These are phyloP conservation scores for Drosophila maculinotata DNA, from an alignment of 2,888 invertebrate genomes.

Conservation along the genomic window DNA sequence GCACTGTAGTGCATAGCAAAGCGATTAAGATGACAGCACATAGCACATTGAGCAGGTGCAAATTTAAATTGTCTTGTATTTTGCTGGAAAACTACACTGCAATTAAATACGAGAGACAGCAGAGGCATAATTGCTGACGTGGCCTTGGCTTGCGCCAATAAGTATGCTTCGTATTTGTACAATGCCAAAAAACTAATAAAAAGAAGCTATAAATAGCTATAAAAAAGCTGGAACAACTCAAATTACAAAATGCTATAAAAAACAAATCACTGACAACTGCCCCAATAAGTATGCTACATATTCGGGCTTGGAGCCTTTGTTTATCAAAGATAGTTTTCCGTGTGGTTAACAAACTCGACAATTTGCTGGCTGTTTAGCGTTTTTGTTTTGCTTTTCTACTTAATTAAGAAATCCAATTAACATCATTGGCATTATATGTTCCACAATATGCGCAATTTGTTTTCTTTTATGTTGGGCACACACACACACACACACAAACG, in stretches of 20 bases:
- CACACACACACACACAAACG: conserved; percentile 19
- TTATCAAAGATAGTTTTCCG: conserved; percentile 5
- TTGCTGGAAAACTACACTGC: no score
- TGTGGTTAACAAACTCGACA: not conserved
- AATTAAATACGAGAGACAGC: no score
- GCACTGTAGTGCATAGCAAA: not conserved
- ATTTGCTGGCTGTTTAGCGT: conserved; percentile 15
- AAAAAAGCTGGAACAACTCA: no score
- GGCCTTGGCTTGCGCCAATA: no score
- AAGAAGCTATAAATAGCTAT: no score
- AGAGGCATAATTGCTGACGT: no score
- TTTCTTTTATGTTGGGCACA: conserved; percentile 56
- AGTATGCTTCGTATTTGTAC: no score
- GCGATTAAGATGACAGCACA: not conserved
- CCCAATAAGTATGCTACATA: conserved; percentile 28
- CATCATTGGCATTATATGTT: conserved; percentile 76
- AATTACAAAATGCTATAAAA: not conserved
- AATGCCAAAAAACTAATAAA: no score
- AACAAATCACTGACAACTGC: not conserved
- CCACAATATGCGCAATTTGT: conserved; percentile 75
- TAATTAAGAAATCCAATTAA: conserved; percentile 80
- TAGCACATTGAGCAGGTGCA: not conserved
- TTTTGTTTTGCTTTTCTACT: conserved; percentile 62
- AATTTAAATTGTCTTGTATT: no score
- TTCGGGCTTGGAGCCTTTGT: not conserved